Conservation (phyloP, 2,113 vertebrate genomes). For the Corythornis madagascariensis region DNA sequence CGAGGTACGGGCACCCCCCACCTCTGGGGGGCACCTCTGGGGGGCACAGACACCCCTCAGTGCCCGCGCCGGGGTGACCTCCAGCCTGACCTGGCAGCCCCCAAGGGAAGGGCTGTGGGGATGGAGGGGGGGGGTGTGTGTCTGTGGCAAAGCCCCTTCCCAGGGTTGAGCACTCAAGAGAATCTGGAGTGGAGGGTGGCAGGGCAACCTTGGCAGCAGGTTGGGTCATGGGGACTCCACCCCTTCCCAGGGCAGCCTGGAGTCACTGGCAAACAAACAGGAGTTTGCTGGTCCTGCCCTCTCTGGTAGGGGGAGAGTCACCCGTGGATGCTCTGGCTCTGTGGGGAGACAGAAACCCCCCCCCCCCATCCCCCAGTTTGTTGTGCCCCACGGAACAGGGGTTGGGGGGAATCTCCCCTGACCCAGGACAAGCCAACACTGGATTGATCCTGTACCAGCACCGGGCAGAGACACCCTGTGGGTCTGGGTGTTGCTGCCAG, state of each 20-base stretch:
- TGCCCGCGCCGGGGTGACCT: fast-evolving
- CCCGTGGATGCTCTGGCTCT: neutral
- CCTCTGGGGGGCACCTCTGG: too few species aligned
- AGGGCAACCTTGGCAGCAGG: fast-evolving
- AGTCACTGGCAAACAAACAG: too few species aligned
- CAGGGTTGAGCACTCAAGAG: fast-evolving
- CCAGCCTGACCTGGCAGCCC: fast-evolving
- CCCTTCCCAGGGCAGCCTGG: too few species aligned
- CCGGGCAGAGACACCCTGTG: fast-evolving
- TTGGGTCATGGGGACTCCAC: too few species aligned
- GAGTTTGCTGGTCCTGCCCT: neutral
- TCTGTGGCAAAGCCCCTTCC: neutral
- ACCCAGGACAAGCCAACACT: fast-evolving
- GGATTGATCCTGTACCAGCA: fast-evolving
- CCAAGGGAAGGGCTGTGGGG: neutral
- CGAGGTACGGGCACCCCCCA: conserved; percentile 71
- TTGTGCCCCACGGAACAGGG: neutral
- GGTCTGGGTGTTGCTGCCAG: neutral
- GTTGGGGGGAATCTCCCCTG: neutral
- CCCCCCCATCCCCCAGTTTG: fast-evolving
- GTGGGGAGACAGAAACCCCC: neutral
- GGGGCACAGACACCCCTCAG: fast-evolving
- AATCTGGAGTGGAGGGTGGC: too few species aligned
- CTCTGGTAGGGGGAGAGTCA: neutral
- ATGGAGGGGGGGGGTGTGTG: too few species aligned